Conservation (phyloP, 2,113 vertebrate genomes). For the Gadus chalcogrammus region DNA sequence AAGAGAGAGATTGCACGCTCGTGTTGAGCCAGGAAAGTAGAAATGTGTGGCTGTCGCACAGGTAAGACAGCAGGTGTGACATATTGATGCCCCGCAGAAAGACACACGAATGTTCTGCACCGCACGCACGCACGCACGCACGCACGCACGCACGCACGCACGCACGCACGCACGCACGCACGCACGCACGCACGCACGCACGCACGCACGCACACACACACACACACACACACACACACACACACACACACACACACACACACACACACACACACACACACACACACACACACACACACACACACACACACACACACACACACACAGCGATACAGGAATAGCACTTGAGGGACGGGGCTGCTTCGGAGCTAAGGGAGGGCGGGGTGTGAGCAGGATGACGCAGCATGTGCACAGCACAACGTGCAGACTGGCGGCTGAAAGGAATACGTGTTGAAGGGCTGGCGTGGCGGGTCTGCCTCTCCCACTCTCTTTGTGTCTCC, state of each 20-base stretch:
- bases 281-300: constrained; percentile 41
- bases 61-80: constrained; percentile 23
- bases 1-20: background rate
- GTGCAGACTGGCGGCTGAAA: constrained; percentile 57
- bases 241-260: background rate
- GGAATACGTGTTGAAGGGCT: constrained; percentile 47
- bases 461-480: constrained; percentile 41
- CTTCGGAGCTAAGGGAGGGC: constrained; percentile 61
- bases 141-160: background rate
- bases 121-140: background rate
- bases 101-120: background rate
- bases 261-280: background rate
- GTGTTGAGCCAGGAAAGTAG: background rate
- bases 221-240: constrained; percentile 20
- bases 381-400: constrained; percentile 53
- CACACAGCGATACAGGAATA: constrained; percentile 58
- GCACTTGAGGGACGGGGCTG: constrained; percentile 60
- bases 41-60: background rate
- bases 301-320: constrained; percentile 58
- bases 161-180: background rate
- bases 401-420: constrained; percentile 62
- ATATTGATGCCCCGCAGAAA: constrained; percentile 18
- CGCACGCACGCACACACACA: constrained; percentile 54
- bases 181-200: background rate
- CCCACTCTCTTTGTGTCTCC: constrained; percentile 3